These are phyloP conservation scores for Odontamblyopus lacepedii DNA, from an alignment of 2,797 vertebrate genomes.

Conservation along the genomic window DNA sequence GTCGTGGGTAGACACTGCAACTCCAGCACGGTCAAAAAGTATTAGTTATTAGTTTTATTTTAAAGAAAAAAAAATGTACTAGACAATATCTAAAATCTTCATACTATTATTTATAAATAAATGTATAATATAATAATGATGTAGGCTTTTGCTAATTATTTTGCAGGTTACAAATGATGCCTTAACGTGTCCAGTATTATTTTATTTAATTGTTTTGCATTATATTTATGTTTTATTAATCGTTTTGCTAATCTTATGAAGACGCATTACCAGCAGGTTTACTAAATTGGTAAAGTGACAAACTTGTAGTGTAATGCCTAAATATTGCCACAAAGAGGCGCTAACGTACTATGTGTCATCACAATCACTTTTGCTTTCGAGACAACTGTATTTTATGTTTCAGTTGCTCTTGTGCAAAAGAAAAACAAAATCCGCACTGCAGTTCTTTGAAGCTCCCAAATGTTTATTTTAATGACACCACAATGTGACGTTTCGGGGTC, in stretches of 20 bases:
- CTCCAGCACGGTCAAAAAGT: not conserved
- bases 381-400: constrained; percentile 1
- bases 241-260: not conserved
- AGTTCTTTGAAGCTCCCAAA: too few relatives aligned
- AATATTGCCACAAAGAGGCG: not conserved
- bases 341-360: not conserved
- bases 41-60: not conserved
- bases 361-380: not conserved
- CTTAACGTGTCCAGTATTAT: not conserved
- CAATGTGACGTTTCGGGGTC: too few relatives aligned
- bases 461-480: too few relatives aligned
- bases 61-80: not conserved
- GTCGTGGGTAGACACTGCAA: not conserved
- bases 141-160: not conserved
- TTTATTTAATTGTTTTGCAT: not conserved
- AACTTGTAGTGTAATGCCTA: not conserved
- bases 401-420: not conserved
- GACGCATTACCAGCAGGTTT: not conserved
- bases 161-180: not conserved
- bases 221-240: not conserved
- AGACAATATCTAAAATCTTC: too few relatives aligned
- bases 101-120: too few relatives aligned
- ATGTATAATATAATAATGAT: too few relatives aligned
- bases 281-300: not conserved
- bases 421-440: too few relatives aligned